Evolutionary conservation across 2,797 vertebrate genomes (phyloP).

Genomic region (Phrynocephalus forsythii): DNA sequence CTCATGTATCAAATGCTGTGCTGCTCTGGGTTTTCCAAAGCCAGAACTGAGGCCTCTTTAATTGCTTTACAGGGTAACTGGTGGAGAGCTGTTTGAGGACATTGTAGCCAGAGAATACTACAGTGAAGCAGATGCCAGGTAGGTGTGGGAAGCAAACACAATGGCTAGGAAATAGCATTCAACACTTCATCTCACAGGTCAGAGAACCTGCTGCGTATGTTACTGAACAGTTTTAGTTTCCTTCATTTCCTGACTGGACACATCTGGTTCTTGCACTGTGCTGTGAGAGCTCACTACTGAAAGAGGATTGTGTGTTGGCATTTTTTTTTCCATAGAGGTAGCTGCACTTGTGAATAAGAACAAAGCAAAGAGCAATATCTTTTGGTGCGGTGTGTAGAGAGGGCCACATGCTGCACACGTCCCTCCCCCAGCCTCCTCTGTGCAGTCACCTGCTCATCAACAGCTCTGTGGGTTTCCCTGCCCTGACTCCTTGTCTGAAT

Average conservation of each 20-base stretch:
- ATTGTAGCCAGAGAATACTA: slow-evolving; percentile 98
- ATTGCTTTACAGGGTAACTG: slow-evolving; percentile 85
- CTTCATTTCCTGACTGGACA: too few relatives aligned
- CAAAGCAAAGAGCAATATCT: too few relatives aligned
- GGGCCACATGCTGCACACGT: too few relatives aligned
- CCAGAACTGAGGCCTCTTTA: not conserved
- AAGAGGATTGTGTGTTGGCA: not conserved
- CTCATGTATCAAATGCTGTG: not conserved
- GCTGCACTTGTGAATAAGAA: too few relatives aligned
- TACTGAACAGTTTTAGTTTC: not conserved
- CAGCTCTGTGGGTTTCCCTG: too few relatives aligned
- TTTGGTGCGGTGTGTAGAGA: too few relatives aligned
- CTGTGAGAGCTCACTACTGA: not conserved
- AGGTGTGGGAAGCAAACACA: slow-evolving; percentile 30
- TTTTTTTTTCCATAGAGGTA: not conserved
- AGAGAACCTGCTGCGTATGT: not conserved
- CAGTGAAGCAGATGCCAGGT: slow-evolving; percentile 97
- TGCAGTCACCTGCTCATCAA: too few relatives aligned
- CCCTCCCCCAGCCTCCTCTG: too few relatives aligned
- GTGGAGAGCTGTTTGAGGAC: slow-evolving; percentile 95
- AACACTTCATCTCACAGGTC: not conserved
- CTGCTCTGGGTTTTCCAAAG: fast-evolving
- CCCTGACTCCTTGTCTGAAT: too few relatives aligned
- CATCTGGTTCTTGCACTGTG: not conserved
- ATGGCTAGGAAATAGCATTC: not conserved